Percentiles rank a stretch among this genome's conserved stretches.
These are phyloP conservation scores for Altica lythri DNA, from an alignment of 2,888 invertebrate species.

Conservation along the genomic window DNA sequence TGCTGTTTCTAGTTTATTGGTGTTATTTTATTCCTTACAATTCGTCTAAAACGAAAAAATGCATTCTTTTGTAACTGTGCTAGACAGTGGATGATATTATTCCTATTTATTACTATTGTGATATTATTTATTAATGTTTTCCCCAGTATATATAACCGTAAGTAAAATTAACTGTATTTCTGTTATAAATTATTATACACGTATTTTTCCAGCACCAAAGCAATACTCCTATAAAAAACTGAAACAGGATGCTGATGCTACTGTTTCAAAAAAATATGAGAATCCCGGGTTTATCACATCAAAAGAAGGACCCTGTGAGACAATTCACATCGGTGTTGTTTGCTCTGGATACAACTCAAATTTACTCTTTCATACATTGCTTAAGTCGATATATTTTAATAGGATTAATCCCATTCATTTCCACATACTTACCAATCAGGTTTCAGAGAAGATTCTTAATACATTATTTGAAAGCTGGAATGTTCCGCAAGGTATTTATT, in stretches of 20 bases:
- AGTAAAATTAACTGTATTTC: constrained; percentile 18
- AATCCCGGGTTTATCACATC: constrained; percentile 5
- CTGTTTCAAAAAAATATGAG: neutral
- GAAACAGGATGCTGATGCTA: neutral
- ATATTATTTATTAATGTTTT: constrained; percentile 47
- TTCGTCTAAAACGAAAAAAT: constrained; percentile 48
- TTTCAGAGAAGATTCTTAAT: constrained; percentile 71
- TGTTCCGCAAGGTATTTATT: constrained; percentile 73
- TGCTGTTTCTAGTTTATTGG: neutral
- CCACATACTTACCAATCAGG: constrained; percentile 79
- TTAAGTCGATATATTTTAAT: constrained; percentile 85
- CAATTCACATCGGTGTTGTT: constrained; percentile 83
- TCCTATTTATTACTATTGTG: constrained; percentile 40
- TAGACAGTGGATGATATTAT: constrained; percentile 50
- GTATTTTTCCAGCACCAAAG: constrained; percentile 1
- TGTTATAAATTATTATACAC: neutral
- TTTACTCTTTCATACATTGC: constrained; percentile 76
- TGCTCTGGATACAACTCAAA: constrained; percentile 86
- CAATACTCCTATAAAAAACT: constrained; percentile 8
- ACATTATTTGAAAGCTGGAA: constrained; percentile 83
- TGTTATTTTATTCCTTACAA: constrained; percentile 34
- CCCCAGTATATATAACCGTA: constrained; percentile 47
- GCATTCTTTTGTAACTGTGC: constrained; percentile 45
- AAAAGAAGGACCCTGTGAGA: constrained; percentile 65
- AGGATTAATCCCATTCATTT: constrained; percentile 85